A percentile compares a stretch with the other conserved stretches of the same genome.
Evolutionary conservation across 2,888 invertebrate genomes (phyloP).

Genomic region (Machimus atricapillus): DNA sequence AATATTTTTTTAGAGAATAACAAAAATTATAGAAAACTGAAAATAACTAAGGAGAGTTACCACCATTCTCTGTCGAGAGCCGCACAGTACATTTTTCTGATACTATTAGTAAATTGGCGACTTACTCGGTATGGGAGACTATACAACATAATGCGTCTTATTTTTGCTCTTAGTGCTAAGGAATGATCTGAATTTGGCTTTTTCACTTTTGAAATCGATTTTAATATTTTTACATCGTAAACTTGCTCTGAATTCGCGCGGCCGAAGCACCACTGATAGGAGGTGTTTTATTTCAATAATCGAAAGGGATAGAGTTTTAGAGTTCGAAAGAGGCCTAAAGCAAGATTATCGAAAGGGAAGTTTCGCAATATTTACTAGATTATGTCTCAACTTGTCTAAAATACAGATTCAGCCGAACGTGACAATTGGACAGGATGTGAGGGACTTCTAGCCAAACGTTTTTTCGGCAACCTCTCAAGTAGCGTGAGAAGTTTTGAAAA

Average conservation of each 20-base stretch:
- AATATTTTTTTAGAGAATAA: slow-evolving; percentile 15
- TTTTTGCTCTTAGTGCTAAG: slow-evolving; percentile 14
- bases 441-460: slow-evolving; percentile 93
- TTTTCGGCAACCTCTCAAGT: slow-evolving; percentile 92
- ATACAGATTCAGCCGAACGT: slow-evolving; percentile 94
- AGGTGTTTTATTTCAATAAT: background rate
- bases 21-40: slow-evolving; percentile 11
- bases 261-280: slow-evolving; percentile 12
- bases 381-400: slow-evolving; percentile 64
- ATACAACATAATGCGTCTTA: slow-evolving; percentile 2
- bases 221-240: background rate
- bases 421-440: slow-evolving; percentile 98
- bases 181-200: slow-evolving; percentile 18
- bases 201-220: background rate
- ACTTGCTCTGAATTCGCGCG: background rate
- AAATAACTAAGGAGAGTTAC: background rate
- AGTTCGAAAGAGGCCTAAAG: slow-evolving; percentile 1
- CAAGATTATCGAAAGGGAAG: background rate
- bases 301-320: background rate
- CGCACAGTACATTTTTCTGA: background rate
- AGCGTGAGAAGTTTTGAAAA: slow-evolving; percentile 85
- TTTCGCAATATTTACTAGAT: slow-evolving; percentile 3
- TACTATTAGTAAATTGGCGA: background rate
- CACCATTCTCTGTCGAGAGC: background rate
- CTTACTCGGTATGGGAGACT: background rate